A percentile compares a stretch with the other conserved stretches of the same genome.
Evolutionary conservation across 2,797 vertebrate genomes (phyloP).

Genomic region (Coilia nasus): DNA sequence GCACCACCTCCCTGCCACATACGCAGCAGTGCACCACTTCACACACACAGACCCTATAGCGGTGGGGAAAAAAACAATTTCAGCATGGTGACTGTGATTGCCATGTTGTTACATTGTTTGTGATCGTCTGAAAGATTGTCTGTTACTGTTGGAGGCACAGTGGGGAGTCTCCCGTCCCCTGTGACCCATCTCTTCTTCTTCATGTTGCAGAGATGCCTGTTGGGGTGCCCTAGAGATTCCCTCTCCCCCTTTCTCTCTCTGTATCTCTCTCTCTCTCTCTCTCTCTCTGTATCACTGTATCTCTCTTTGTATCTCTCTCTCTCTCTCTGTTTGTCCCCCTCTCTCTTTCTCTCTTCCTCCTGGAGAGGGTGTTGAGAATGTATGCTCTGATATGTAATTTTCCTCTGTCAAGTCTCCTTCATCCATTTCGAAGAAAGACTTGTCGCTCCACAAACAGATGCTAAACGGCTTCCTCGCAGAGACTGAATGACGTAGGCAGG

Average conservation of each 20-base stretch:
- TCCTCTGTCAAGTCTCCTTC: conserved; percentile 29
- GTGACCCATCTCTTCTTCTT: background rate
- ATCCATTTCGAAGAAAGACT: conserved; percentile 40
- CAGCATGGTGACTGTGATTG: conserved; percentile 24
- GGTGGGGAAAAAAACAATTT: background rate
- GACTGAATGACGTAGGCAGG: conserved; percentile 42
- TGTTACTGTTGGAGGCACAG: background rate
- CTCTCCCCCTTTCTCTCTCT: background rate
- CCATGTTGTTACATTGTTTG: conserved; percentile 14
- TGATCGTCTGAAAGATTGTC: conserved; percentile 30
- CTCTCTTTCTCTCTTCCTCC: background rate
- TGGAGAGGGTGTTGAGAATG: background rate
- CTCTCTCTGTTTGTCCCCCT: background rate
- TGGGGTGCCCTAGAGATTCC: background rate
- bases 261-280: background rate
- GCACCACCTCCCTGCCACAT: conserved; percentile 25
- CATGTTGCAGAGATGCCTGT: background rate
- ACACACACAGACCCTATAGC: background rate
- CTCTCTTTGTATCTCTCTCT: background rate
- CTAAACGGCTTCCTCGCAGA: conserved; percentile 14
- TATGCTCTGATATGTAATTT: conserved; percentile 25
- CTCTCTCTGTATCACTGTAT: background rate
- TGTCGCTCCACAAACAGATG: conserved; percentile 32
- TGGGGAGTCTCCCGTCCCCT: background rate
- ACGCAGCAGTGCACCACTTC: background rate